Base-by-base conservation (phyloP, 2,888 invertebrate species). In the Lithodes maja region DNA sequence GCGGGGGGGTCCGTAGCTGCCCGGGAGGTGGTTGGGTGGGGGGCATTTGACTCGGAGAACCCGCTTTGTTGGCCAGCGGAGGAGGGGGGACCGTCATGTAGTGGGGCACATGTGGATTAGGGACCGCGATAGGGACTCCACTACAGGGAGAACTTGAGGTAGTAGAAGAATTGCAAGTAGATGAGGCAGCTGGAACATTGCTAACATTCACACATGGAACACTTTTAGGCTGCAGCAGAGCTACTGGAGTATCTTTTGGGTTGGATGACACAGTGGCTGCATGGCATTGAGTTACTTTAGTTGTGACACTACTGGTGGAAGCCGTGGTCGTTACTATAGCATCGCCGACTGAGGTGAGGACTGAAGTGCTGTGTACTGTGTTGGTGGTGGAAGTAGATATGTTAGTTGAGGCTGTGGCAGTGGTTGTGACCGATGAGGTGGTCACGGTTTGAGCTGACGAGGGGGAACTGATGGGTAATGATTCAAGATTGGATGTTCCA, bases 21-120 rank as follows among this genome's bases (percentile, higher is more conserved):
- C 84, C 85, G 33, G 84, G 85, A 55, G 79, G 88, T 5, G 75
- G 75, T 82, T 86, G 87, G 17, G 83, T 50, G 33, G 71, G 82
- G 12, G 89, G 85, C 53, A 85, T 85, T 53, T 89, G 85, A 5
- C 61, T 81, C 49, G 85, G 85, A 33, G 33, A 33, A 33, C 33
- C 33, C 33, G 33, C 33, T 33, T 33, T 33, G 33, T 33, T 33
- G 33, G 33, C 33, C 54, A 82, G 80, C 33, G 82, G 82, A 54
- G 89, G 89, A 49, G 89, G 89, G 2, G 89, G 89, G 15, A 82
- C 83, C 17, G 85, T 85, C 71, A 88, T 83, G 78, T 87, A 88
- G 15, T 84, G 88, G 54, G 84, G 80, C 61, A 84, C 52, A 74
- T 68, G 69, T 12, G 85, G 68, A 50, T 52, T 55, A n/a, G 68